phyloP scores from a whole-genome alignment of 2,113 vertebrate genomes.

The Caranx ignobilis region DNA sequence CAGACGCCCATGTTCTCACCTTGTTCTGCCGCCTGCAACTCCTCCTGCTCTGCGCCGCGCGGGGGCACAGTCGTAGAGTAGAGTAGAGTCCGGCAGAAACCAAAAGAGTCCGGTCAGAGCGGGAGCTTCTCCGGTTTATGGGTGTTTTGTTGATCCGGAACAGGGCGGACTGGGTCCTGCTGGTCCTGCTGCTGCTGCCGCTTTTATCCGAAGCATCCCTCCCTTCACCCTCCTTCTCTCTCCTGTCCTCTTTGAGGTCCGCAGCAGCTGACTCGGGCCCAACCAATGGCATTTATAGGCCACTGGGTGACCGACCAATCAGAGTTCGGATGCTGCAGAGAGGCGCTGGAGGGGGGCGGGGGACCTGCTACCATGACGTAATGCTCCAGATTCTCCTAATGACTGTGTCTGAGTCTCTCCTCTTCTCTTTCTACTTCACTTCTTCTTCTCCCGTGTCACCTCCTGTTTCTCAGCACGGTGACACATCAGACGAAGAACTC shows the following conservation, averaged over 20 bases:
- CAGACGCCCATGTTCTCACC: conserved; percentile 53
- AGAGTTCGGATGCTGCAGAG: conserved; percentile 56
- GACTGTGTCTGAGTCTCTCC: conserved; percentile 3
- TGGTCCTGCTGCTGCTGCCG: not conserved
- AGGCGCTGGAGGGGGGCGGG: not conserved
- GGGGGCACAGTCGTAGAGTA: not conserved
- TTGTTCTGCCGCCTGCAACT: conserved; percentile 26
- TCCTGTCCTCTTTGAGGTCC: conserved; percentile 50
- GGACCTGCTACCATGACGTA: conserved; percentile 65
- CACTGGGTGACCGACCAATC: conserved; percentile 48
- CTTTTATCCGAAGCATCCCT: conserved; percentile 54
- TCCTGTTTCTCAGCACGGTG: not conserved
- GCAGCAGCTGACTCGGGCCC: conserved; percentile 48
- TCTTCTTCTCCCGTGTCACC: not conserved
- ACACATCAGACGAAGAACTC: too few relatives aligned
- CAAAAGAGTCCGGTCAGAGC: not conserved
- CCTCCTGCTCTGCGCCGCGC: conserved; percentile 21
- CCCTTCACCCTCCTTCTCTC: conserved; percentile 26
- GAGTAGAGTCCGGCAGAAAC: not conserved
- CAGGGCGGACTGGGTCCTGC: conserved; percentile 1
- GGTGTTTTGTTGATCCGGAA: conserved; percentile 29
- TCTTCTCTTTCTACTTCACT: not conserved
- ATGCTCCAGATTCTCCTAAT: conserved; percentile 75
- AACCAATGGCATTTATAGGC: conserved; percentile 59
- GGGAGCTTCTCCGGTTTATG: not conserved